phyloP scores from a whole-genome alignment of 2,113 vertebrate species.

The Strigops habroptila region DNA sequence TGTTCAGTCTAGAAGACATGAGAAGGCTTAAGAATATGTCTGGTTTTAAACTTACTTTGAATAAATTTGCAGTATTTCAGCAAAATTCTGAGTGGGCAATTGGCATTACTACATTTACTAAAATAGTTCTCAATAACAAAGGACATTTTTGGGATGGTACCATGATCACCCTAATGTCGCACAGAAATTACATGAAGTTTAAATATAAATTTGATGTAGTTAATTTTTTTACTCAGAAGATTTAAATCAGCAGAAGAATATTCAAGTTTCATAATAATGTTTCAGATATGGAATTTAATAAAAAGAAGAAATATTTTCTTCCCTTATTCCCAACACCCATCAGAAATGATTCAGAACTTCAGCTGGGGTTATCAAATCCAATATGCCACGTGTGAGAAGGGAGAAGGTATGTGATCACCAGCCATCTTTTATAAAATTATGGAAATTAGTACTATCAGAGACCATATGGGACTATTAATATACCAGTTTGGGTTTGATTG shows the following conservation, averaged over 20 bases:
- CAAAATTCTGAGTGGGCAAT: not conserved
- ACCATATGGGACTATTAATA: constrained; percentile 33
- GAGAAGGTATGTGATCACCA: not conserved
- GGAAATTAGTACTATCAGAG: not conserved
- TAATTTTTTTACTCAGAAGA: not conserved
- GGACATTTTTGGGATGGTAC: not conserved
- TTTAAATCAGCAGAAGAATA: not conserved
- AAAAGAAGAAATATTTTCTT: not conserved
- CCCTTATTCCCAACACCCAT: not conserved
- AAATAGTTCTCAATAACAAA: not conserved
- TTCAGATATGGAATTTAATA: not conserved
- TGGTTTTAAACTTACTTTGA: not conserved
- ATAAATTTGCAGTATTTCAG: not conserved
- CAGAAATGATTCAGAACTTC: not conserved
- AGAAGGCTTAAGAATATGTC: not conserved
- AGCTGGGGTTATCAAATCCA: not conserved
- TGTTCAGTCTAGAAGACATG: not conserved
- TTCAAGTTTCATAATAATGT: not conserved
- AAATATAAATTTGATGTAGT: not conserved
- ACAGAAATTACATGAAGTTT: not conserved
- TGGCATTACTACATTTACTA: not conserved
- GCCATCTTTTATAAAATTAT: not conserved
- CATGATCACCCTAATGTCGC: not conserved
- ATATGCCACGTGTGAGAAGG: not conserved
- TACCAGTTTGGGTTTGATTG: not conserved